Evolutionary conservation across 1,140 invertebrate species (phyloP).

Genomic region (Brachionus sp.): DNA sequence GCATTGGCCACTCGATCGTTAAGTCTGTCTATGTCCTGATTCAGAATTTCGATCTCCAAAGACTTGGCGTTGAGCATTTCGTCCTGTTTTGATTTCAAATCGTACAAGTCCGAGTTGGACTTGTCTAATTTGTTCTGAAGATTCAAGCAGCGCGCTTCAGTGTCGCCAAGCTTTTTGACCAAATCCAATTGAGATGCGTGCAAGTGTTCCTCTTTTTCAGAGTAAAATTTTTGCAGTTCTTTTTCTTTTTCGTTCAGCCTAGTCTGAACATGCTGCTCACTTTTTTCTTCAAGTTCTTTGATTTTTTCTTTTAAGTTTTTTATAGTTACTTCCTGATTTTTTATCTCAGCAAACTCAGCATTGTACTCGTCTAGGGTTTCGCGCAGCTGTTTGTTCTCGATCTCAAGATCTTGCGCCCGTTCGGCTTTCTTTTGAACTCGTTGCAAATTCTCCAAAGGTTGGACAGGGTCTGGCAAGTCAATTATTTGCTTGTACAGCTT

Average conservation of each 20-base stretch:
- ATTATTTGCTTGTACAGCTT: conserved; percentile 63
- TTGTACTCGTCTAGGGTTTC: conserved; percentile 64
- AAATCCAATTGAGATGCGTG: conserved; percentile 55
- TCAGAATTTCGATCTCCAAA: conserved; percentile 61
- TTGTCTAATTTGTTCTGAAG: conserved; percentile 53
- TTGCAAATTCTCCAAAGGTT: conserved; percentile 60
- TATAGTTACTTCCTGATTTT: conserved; percentile 63
- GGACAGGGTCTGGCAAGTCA: conserved; percentile 62
- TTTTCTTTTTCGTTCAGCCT: conserved; percentile 59
- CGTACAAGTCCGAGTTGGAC: conserved; percentile 61
- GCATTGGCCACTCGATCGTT: conserved; percentile 53
- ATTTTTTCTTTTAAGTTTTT: conserved; percentile 61
- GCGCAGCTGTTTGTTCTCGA: conserved; percentile 63
- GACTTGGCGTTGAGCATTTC: conserved; percentile 61
- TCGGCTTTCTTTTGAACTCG: conserved; percentile 61
- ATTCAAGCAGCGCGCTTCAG: neutral
- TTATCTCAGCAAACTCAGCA: conserved; percentile 63
- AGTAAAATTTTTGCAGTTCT: conserved; percentile 57
- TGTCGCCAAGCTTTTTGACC: conserved; percentile 26
- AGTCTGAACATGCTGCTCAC: conserved; percentile 56
- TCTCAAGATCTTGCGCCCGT: conserved; percentile 61
- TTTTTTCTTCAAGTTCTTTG: conserved; percentile 60
- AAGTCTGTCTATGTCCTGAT: conserved; percentile 59
- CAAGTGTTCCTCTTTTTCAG: conserved; percentile 58
- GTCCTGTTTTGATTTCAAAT: conserved; percentile 61